Conservation (phyloP, 2,888 invertebrate genomes). For the Drymonia ruficornis region DNA sequence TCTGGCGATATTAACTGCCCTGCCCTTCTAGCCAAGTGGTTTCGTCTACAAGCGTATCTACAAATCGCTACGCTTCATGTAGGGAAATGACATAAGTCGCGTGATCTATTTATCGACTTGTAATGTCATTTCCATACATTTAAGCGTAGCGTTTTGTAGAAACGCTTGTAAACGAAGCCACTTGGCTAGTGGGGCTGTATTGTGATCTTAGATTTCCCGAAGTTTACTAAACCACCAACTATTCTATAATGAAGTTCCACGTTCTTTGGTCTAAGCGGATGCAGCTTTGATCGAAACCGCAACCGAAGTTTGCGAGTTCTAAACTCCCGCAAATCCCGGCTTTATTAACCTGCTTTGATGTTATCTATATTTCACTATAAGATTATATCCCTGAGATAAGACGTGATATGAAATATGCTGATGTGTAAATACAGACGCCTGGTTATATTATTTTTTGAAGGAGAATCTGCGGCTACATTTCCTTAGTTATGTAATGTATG, state of each 20-base stretch:
- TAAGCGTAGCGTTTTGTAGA: too few species aligned
- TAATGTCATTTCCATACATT: too few species aligned
- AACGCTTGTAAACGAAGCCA: too few species aligned
- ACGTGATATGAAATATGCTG: not conserved
- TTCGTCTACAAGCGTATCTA: too few species aligned
- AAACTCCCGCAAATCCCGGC: constrained; percentile 38
- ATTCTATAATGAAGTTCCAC: constrained; percentile 18
- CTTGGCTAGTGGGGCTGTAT: too few species aligned
- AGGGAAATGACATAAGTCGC: too few species aligned
- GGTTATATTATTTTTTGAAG: not conserved
- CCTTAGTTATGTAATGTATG: not conserved
- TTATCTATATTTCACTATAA: constrained; percentile 33
- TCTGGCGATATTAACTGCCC: too few species aligned
- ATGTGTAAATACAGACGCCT: constrained; percentile 7
- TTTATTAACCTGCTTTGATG: constrained; percentile 46
- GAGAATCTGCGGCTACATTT: not conserved
- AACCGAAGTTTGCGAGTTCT: constrained; percentile 34
- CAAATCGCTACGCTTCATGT: too few species aligned
- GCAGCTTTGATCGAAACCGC: constrained; percentile 35
- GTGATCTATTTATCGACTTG: too few species aligned
- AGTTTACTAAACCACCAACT: constrained; percentile 1
- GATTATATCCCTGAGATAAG: constrained; percentile 12
- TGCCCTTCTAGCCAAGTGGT: too few species aligned
- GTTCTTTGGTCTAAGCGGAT: constrained; percentile 25
- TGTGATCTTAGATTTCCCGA: not conserved